phyloP scores from a whole-genome alignment of 2,797 vertebrate genomes.

The Pogoniulus pusillus region DNA sequence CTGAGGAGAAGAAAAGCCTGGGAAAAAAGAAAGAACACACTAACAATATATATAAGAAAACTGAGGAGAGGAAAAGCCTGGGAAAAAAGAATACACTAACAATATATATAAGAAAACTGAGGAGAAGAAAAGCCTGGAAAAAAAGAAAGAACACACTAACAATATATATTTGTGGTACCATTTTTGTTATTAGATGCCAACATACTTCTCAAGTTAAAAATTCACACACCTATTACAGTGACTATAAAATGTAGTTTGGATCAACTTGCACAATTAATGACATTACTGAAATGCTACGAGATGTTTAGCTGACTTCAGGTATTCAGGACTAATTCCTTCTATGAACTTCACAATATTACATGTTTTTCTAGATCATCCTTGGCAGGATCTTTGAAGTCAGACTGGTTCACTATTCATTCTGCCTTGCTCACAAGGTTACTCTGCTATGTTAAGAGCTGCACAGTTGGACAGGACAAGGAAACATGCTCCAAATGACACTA shows the following conservation, averaged over 20 bases:
- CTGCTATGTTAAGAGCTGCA: not conserved
- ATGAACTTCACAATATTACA: not conserved
- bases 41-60: too few relatives aligned
- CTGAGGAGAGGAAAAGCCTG: too few relatives aligned
- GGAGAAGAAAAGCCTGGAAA: too few relatives aligned
- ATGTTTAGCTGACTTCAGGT: not conserved
- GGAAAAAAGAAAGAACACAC: too few relatives aligned
- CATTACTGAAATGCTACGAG: not conserved
- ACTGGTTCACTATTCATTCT: not conserved
- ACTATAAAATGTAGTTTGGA: not conserved
- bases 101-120: too few relatives aligned
- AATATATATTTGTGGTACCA: rapidly evolving
- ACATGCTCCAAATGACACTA: not conserved
- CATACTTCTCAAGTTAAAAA: not conserved
- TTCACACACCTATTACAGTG: not conserved
- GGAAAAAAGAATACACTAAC: too few relatives aligned
- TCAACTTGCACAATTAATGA: not conserved
- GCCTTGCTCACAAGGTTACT: not conserved
- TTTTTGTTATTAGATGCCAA: not conserved
- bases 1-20: too few relatives aligned
- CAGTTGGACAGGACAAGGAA: not conserved
- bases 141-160: not conserved
- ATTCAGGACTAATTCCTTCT: not conserved
- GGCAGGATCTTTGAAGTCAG: not conserved
- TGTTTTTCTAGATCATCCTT: not conserved